These are phyloP conservation scores for Theocolax elegans DNA, from an alignment of 1,140 invertebrate genomes.

Conservation along the genomic window DNA sequence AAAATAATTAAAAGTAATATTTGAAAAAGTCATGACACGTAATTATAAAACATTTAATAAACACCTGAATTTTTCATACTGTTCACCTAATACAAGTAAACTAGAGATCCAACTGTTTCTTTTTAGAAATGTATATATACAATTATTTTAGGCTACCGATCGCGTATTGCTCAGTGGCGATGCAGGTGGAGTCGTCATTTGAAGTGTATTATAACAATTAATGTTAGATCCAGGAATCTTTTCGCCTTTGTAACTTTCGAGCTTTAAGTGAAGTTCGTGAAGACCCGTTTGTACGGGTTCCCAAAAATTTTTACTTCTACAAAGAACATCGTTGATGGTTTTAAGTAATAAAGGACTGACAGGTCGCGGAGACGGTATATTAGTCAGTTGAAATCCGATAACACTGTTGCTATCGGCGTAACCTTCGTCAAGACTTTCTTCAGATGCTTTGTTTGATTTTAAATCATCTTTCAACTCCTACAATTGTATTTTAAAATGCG, in stretches of 20 bases:
- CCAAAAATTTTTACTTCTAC: constrained; percentile 54
- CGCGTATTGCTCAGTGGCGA: background rate
- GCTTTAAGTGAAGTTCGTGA: constrained; percentile 51
- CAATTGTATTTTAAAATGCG: no score
- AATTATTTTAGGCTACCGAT: background rate
- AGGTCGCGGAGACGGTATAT: constrained; percentile 53
- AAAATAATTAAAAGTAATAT: no score
- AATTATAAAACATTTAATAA: no score
- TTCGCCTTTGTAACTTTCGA: constrained; percentile 39
- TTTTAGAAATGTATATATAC: no score
- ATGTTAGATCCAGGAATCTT: background rate
- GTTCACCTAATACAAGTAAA: no score
- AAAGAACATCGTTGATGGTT: constrained; percentile 51
- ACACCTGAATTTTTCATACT: no score
- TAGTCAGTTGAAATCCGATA: constrained; percentile 27
- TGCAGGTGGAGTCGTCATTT: constrained; percentile 1
- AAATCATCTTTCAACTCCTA: constrained; percentile 52
- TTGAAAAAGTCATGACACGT: no score
- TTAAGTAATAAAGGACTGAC: constrained; percentile 55
- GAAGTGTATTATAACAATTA: background rate
- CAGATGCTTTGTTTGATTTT: constrained; percentile 44
- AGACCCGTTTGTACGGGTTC: constrained; percentile 53
- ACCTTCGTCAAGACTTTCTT: constrained; percentile 59
- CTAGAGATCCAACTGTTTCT: no score
- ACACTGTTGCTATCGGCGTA: constrained; percentile 51